phyloP scores from a whole-genome alignment of 2,888 invertebrate species.

The Oegoconia quadripuncta region DNA sequence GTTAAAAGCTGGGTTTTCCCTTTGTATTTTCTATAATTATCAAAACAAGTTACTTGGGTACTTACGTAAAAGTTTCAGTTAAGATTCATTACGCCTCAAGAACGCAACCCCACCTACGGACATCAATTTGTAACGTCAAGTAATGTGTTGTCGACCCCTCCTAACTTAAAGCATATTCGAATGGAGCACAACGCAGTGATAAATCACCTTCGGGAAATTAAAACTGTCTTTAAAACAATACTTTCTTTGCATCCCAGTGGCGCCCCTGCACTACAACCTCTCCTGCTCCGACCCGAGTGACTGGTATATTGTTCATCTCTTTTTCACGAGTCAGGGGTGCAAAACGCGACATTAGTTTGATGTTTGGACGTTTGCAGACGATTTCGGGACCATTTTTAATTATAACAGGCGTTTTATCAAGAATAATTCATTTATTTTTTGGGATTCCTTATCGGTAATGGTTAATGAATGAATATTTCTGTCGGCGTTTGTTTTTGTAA shows the following conservation, averaged over 20 bases:
- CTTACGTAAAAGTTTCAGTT: too few relatives aligned
- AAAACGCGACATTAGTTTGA: constrained; percentile 24
- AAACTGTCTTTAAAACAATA: constrained; percentile 78
- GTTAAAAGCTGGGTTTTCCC: too few relatives aligned
- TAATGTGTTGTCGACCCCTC: constrained; percentile 1
- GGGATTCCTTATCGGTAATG: background rate
- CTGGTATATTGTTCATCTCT: constrained; percentile 20
- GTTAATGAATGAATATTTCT: too few relatives aligned
- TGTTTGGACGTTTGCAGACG: constrained; percentile 31
- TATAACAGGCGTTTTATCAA: constrained; percentile 13
- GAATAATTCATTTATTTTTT: constrained; percentile 9
- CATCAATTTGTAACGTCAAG: background rate
- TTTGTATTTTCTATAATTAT: too few relatives aligned
- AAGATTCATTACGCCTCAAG: background rate
- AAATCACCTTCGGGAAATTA: constrained; percentile 80
- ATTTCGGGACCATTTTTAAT: constrained; percentile 29
- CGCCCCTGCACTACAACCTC: constrained; percentile 30
- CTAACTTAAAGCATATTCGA: constrained; percentile 34
- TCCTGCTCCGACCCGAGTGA: constrained; percentile 22
- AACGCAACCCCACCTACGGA: background rate
- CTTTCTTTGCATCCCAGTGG: constrained; percentile 55
- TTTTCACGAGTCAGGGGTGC: constrained; percentile 19
- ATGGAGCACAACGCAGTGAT: constrained; percentile 57
- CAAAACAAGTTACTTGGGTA: too few relatives aligned
- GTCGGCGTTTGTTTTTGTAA: too few relatives aligned